phyloP scores from a whole-genome alignment of 1,140 invertebrate genomes.

The Metopolophium dirhodum region DNA sequence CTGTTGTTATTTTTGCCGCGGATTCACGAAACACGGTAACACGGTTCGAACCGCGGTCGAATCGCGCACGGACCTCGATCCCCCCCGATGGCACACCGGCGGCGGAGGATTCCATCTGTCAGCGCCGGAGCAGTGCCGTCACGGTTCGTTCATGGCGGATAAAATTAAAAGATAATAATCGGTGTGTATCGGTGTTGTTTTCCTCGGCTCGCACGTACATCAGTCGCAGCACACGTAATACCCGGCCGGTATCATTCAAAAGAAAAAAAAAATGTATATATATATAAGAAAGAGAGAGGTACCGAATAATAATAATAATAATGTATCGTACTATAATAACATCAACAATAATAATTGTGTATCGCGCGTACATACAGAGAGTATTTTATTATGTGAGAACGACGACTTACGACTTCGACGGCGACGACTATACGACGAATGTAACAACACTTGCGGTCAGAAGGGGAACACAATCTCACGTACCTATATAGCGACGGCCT shows the following conservation, averaged over 20 bases:
- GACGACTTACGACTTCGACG: background rate
- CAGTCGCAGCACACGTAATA: background rate
- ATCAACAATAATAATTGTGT: conserved; percentile 12
- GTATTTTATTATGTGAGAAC: conserved; percentile 20
- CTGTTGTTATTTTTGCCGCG: background rate
- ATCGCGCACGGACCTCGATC: background rate
- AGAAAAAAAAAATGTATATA: background rate
- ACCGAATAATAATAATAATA: conserved; percentile 42
- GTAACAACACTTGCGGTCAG: background rate
- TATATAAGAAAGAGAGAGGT: background rate
- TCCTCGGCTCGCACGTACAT: conserved; percentile 30
- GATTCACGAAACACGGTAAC: background rate
- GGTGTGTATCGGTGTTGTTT: background rate
- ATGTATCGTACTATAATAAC: conserved; percentile 30
- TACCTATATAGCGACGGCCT: background rate
- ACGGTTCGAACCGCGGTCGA: too few species aligned
- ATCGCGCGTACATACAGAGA: too few species aligned
- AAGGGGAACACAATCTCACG: conserved; percentile 50
- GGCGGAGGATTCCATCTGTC: background rate
- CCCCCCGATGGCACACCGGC: too few species aligned
- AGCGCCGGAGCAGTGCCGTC: background rate
- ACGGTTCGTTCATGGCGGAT: conserved; percentile 29
- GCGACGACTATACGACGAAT: background rate
- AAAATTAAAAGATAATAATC: conserved; percentile 56
- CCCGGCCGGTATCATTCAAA: conserved; percentile 20